These are phyloP conservation scores for Tetrao urogallus DNA, from an alignment of 2,113 vertebrate species.

Conservation along the genomic window DNA sequence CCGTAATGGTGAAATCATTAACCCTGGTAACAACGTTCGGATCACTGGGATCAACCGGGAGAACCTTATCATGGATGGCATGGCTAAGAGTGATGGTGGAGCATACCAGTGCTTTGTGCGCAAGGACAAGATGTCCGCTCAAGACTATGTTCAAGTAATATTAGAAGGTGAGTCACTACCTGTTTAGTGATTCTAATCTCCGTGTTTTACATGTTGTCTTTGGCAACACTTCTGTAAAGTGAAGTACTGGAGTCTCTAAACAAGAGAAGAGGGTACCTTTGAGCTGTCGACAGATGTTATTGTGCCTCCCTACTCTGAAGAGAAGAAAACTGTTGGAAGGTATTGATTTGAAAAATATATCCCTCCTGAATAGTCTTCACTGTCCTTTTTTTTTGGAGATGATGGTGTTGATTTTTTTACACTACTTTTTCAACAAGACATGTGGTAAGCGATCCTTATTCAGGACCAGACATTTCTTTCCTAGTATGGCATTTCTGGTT, in stretches of 20 bases:
- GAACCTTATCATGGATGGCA: constrained; percentile 96
- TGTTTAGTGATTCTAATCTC: background rate
- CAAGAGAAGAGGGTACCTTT: background rate
- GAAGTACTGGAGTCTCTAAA: background rate
- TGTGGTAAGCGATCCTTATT: background rate
- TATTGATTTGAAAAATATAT: background rate
- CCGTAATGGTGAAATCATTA: constrained; percentile 93
- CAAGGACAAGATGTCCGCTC: constrained; percentile 94
- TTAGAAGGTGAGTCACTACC: constrained; percentile 89
- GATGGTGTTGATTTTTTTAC: background rate
- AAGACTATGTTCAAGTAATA: constrained; percentile 96
- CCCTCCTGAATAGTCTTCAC: background rate
- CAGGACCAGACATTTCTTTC: background rate
- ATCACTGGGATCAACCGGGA: constrained; percentile 91
- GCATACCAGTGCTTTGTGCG: constrained; percentile 98
- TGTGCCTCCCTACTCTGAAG: background rate
- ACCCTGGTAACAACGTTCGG: constrained; percentile 90
- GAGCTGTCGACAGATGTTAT: background rate
- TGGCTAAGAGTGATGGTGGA: constrained; percentile 96
- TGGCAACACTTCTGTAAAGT: background rate
- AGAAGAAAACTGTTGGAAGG: background rate
- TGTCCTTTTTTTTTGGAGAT: background rate
- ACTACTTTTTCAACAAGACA: background rate
- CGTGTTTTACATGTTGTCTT: rapidly evolving
- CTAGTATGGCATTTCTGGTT: background rate